Conservation (phyloP, 2,888 invertebrate species). For the Omphaloscelis lunosa region DNA sequence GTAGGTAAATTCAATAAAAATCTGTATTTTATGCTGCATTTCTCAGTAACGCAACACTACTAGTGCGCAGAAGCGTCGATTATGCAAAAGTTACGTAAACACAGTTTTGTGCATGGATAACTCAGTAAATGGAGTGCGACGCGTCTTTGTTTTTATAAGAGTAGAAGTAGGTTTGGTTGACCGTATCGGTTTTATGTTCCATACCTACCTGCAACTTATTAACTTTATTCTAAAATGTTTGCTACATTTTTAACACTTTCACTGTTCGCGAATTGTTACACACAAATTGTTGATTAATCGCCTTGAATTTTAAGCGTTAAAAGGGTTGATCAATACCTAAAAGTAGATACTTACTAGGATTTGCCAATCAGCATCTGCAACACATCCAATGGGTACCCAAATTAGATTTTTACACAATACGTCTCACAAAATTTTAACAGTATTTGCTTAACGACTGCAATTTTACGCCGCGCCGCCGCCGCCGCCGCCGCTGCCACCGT, state of each 20-base stretch:
- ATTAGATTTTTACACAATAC: not conserved
- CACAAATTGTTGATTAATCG: not conserved
- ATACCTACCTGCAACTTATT: not conserved
- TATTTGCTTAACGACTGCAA: not conserved
- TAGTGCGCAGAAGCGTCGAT: conserved; percentile 50
- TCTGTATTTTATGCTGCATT: conserved; percentile 43
- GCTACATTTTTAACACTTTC: not conserved
- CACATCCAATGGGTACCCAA: not conserved
- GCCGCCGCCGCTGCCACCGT: too few species aligned
- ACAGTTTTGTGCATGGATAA: conserved; percentile 34
- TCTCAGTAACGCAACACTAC: conserved; percentile 50
- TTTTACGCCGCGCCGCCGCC: not conserved
- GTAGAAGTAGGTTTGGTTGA: not conserved
- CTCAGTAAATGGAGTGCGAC: conserved; percentile 47
- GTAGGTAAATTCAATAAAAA: conserved; percentile 39
- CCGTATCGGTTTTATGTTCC: not conserved
- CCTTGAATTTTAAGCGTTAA: not conserved
- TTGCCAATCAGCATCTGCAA: not conserved
- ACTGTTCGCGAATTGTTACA: not conserved
- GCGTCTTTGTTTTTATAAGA: not conserved
- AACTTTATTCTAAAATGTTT: not conserved
- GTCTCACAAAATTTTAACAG: not conserved
- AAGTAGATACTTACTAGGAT: not conserved
- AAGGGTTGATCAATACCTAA: not conserved
- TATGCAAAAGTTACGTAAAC: conserved; percentile 66